Conservation (phyloP, 2,113 vertebrate species). For the Nothobranchius furzeri region DNA sequence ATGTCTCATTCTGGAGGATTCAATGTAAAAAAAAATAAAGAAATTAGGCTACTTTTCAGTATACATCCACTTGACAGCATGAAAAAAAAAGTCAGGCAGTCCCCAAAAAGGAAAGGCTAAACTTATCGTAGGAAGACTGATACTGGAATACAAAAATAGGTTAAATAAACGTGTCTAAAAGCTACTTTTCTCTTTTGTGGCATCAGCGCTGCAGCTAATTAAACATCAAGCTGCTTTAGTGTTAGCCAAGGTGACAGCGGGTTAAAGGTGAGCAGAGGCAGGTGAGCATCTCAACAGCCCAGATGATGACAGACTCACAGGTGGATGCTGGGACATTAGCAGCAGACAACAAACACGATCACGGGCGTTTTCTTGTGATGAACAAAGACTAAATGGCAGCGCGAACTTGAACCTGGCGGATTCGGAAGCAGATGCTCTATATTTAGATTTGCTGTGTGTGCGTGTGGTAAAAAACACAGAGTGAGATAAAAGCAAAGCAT, state of each 20-base stretch:
- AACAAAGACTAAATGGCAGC: slow-evolving; percentile 35
- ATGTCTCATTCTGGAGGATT: slow-evolving; percentile 3
- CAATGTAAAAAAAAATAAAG: slow-evolving; percentile 32
- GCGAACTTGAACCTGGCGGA: slow-evolving; percentile 41
- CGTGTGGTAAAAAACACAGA: slow-evolving; percentile 6
- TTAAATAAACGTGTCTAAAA: slow-evolving; percentile 44
- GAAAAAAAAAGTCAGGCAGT: slow-evolving; percentile 26
- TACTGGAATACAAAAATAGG: slow-evolving; percentile 25
- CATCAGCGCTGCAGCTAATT: slow-evolving; percentile 36
- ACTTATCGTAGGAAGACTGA: neutral
- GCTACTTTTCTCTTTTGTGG: slow-evolving; percentile 37
- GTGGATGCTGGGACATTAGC: slow-evolving; percentile 47
- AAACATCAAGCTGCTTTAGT: slow-evolving; percentile 42
- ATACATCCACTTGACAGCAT: slow-evolving; percentile 18
- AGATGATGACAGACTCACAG: slow-evolving; percentile 59
- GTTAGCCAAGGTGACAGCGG: slow-evolving; percentile 59
- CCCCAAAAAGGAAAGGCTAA: slow-evolving; percentile 15
- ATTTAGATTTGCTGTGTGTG: slow-evolving; percentile 53
- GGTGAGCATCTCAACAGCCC: slow-evolving; percentile 55
- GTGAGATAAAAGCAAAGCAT: too few relatives aligned
- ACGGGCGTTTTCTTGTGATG: slow-evolving; percentile 28
- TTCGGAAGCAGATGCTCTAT: slow-evolving; percentile 58
- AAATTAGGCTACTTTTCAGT: neutral
- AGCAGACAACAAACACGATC: slow-evolving; percentile 22
- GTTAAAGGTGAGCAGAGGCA: slow-evolving; percentile 62